Evolutionary conservation across 2,797 vertebrate genomes (phyloP), one percentile per base, ranked within the genome.

Genomic region (Mormyrus hasselquistii): DNA sequence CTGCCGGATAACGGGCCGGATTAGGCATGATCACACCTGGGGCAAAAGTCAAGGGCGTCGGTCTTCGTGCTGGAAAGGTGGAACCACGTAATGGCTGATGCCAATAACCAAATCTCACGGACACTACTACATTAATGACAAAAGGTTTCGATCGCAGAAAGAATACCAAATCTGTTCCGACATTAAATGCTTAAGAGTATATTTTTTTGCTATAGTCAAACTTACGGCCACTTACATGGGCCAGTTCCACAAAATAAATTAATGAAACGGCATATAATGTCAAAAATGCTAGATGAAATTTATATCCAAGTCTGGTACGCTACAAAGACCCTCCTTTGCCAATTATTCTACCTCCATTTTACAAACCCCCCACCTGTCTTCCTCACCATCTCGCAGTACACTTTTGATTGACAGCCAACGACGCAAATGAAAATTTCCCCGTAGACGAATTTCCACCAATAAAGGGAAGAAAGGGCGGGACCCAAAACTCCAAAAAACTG

Each of bases 321-420:
- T 82, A 14, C 41, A 47, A 82, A 82, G 76, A n/a, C 76, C 76
- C 16, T 44, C 41, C 76, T 8, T 29, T 25, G 47, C 83, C 47
- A 85, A 7, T 85, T 34, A 53, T 85, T 50, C 22, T 85, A 53
- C 83, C 83, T 85, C 83, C 83, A 85, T 85, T 53, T 85, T 85
- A 85, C 83, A 22, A 85, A 16, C 29, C 76, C 16, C 38, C 38
- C 76, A 82, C 76, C 76, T 47, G 76, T 82, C 73, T 79, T n/a
- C 76, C 7, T 19, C 41, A 82, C 76, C 76, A 82, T 49, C 88
- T 55, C 16, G 34, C 44, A 25, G 14, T 19, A 25, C 50, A n/a
- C 76, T 57, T 25, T 38, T 88, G 50, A 59, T 59, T 82, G 88
- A 79, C 73, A 88, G 38, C n/a, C 41, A 29, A 4, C 4, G 16